Conservation (phyloP, 2,113 vertebrate genomes). For the Apteryx mantelli region DNA sequence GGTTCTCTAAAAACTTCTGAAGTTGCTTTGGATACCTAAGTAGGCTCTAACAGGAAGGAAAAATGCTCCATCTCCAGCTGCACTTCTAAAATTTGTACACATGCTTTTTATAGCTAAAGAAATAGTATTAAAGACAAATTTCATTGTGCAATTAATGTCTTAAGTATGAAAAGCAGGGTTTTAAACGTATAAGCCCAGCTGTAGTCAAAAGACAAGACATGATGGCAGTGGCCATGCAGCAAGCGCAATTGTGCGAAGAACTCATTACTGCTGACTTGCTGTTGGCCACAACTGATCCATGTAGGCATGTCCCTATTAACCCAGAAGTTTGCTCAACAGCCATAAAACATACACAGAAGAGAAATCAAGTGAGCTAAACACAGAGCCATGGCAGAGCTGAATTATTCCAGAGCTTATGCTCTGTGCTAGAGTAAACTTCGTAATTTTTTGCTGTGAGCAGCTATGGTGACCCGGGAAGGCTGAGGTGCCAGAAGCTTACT, state of each 20-base stretch:
- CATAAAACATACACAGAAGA: accelerated
- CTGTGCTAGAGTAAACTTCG: background rate
- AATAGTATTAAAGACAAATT: background rate
- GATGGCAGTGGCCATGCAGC: accelerated
- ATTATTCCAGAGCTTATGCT: background rate
- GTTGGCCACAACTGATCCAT: background rate
- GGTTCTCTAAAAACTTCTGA: background rate
- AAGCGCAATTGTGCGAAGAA: accelerated
- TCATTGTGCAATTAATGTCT: background rate
- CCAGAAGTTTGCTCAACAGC: background rate
- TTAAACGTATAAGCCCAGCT: background rate
- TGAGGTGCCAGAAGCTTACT: background rate
- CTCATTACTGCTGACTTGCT: accelerated
- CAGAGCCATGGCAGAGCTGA: background rate
- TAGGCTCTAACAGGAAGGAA: background rate
- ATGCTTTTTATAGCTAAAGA: background rate
- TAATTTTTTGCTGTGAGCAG: background rate
- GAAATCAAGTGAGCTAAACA: background rate
- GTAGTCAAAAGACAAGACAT: background rate
- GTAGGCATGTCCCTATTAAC: accelerated
- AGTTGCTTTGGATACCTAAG: background rate
- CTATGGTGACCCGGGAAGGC: background rate
- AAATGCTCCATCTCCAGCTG: background rate
- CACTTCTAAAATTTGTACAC: background rate
- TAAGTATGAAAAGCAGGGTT: background rate